Base-by-base conservation (phyloP, 35 echinoderm and acorn worm species). In the Stichopus chloronotus region DNA sequence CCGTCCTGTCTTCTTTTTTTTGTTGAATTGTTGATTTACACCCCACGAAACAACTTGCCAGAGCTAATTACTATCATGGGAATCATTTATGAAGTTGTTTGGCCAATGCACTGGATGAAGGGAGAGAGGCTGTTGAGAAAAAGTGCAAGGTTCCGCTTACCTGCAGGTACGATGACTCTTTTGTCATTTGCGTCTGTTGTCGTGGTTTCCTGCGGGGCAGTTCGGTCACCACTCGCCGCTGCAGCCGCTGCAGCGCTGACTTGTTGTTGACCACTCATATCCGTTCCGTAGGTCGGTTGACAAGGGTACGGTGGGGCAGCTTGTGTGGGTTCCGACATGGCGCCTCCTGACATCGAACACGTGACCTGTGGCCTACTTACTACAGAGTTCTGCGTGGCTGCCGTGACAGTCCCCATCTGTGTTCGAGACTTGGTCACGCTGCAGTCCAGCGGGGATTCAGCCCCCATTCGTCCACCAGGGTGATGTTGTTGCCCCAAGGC, bases 151-250 rank as follows among this genome's bases (percentile, higher is more conserved):
- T 20, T 72, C 30, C 63, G 56, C 94, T 97, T 95, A 97, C 96
- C 96, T 85, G 96, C 96, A 57, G 96, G 96, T 22, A 97, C 96
- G 4, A 97, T 97, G n/a, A 97, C 96, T 78, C 96, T 92, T 57
- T 97, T 97, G 72, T 97, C 95, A 59, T 94, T 96, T 76, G 86
- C 94, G 58, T 91, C 94, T 71, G 94, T 92, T 61, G 72, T 55
- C 30, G 90, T 30, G 25, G 30, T 92, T 94, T 83, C 91, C 79
- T 43, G 95, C 78, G 81, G 93, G 78, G 56, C 55, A 55, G 17
- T 84, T 88, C 30, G 90, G 81, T 86, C 95, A 24, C 59, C 88
- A 83, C 54, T 91, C 83, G 43, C 79, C 90, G 87, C 61, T 9
- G 69, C 52, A 88, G 69, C 56, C 93, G 81, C 20, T 16, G 22